Evolutionary conservation across 92 coral and sea anemone genomes (phyloP).

Genomic region (Porites evermanni): DNA sequence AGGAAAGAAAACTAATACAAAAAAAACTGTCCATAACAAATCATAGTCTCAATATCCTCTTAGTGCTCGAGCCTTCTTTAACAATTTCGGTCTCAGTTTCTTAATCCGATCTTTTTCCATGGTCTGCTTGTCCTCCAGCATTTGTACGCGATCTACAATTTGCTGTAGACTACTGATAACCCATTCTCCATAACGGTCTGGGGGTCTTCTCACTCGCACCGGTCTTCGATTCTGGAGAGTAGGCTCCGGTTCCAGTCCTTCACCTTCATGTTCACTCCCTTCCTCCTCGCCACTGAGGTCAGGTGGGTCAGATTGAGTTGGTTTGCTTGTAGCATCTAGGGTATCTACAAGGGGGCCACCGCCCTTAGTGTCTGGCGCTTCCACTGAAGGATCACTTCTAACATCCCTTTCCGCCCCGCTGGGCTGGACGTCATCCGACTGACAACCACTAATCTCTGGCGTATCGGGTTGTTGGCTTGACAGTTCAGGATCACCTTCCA

Average conservation of each 20-base stretch:
- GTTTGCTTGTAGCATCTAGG: no score
- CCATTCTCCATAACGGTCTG: slow-evolving; percentile 61
- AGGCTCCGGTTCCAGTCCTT: background rate
- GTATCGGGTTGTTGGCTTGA: background rate
- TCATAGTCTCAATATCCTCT: background rate
- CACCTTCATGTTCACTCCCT: slow-evolving; percentile 1
- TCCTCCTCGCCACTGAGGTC: background rate
- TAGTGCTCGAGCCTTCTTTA: slow-evolving; percentile 12
- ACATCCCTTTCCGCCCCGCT: no score
- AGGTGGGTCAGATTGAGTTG: background rate
- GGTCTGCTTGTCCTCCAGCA: slow-evolving; percentile 4
- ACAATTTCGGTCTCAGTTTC: slow-evolving; percentile 22
- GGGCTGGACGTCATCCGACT: no score
- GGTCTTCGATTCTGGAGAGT: slow-evolving; percentile 37
- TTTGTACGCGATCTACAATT: background rate
- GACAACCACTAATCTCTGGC: background rate
- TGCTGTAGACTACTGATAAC: slow-evolving; percentile 9
- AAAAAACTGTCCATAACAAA: no score
- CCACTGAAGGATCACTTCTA: no score
- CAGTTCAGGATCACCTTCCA: background rate
- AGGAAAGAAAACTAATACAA: no score
- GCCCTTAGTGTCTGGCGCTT: no score
- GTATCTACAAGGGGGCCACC: no score
- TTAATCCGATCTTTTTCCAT: slow-evolving; percentile 16
- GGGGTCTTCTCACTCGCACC: slow-evolving; percentile 44